These are phyloP conservation scores for Pristionchus entomophagus DNA, from an alignment of 2,888 invertebrate genomes.

Conservation along the genomic window DNA sequence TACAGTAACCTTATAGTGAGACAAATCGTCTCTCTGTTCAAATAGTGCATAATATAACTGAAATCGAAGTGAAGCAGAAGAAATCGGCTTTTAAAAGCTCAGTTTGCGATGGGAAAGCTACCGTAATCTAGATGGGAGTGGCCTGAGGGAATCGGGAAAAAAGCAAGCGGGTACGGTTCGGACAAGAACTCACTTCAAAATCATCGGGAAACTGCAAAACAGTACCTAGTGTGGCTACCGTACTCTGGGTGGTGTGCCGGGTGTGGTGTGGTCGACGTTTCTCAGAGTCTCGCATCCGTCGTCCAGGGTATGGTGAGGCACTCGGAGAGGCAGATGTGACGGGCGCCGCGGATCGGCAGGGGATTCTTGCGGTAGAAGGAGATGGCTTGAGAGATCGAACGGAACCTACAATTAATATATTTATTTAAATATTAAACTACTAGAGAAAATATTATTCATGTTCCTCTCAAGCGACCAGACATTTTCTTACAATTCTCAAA, in stretches of 20 bases:
- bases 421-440: not conserved
- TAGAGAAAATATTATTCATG: not conserved
- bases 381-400: constrained; percentile 39
- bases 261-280: constrained; percentile 12
- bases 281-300: not conserved
- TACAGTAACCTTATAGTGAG: not conserved
- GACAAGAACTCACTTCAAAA: not conserved
- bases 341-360: constrained; percentile 43
- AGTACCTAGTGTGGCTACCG: constrained; percentile 12
- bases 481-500: not conserved
- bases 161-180: not conserved
- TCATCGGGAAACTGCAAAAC: not conserved
- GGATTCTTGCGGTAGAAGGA: constrained; percentile 48
- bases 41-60: not conserved
- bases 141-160: not conserved
- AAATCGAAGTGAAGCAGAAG: not conserved
- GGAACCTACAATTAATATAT: constrained; percentile 2
- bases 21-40: not conserved
- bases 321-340: constrained; percentile 31
- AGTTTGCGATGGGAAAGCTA: not conserved
- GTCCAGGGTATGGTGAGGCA: constrained; percentile 38
- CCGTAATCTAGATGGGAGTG: not conserved
- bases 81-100: not conserved
- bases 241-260: not conserved
- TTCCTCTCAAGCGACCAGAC: not conserved